These are phyloP conservation scores for Strigamia maritima DNA, from an alignment of 2,888 invertebrate genomes.

Conservation along the genomic window DNA sequence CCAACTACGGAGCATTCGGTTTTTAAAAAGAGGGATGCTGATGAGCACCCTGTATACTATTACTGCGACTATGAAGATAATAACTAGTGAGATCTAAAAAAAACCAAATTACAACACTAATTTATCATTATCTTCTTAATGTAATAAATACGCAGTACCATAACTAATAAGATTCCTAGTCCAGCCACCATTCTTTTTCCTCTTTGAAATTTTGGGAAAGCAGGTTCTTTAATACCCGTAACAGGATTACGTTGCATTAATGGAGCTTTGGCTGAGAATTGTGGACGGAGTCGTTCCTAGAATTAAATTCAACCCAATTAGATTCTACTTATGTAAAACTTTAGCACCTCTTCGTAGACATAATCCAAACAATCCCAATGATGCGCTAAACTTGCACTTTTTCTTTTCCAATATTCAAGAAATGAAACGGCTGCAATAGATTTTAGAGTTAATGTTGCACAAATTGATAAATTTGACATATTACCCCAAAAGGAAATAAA, in stretches of 20 bases:
- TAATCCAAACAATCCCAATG: conserved; percentile 61
- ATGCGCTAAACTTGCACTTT: conserved; percentile 58
- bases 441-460: too few relatives aligned
- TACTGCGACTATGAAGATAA: conserved; percentile 60
- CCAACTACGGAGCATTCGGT: conserved; percentile 52
- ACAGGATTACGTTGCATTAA: conserved; percentile 58
- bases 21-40: conserved; percentile 58
- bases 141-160: conserved; percentile 53
- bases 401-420: conserved; percentile 60
- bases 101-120: too few relatives aligned
- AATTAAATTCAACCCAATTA: not conserved
- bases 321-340: not conserved
- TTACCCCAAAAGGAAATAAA: conserved; percentile 60
- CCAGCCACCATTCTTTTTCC: conserved; percentile 57
- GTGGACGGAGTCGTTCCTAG: conserved; percentile 58
- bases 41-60: conserved; percentile 59
- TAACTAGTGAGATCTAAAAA: conserved; percentile 56
- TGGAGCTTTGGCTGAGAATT: conserved; percentile 58
- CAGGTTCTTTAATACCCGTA: conserved; percentile 58
- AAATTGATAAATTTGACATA: too few relatives aligned
- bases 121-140: too few relatives aligned
- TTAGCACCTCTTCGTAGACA: conserved; percentile 56
- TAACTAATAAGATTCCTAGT: conserved; percentile 57
- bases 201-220: conserved; percentile 55
- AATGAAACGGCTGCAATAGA: conserved; percentile 57